A percentile compares a stretch with the other conserved stretches of the same genome.
These are phyloP conservation scores for Melangyna quadrimaculata DNA, from an alignment of 2,888 invertebrate genomes.

Conservation along the genomic window DNA sequence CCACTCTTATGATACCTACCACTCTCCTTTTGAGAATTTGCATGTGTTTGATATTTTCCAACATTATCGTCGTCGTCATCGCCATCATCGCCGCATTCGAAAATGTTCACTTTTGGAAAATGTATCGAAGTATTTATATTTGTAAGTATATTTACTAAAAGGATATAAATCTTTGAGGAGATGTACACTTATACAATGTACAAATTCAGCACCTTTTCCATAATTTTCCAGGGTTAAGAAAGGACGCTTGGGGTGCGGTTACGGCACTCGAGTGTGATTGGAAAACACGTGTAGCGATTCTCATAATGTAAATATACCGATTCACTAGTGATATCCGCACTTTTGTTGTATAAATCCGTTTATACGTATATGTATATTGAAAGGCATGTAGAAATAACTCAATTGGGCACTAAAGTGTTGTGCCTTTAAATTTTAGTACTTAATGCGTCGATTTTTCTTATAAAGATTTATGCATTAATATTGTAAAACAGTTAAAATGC, in stretches of 20 bases:
- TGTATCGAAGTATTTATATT: slow-evolving; percentile 60
- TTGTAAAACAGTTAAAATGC: background rate
- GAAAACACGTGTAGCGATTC: slow-evolving; percentile 70
- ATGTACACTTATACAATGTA: slow-evolving; percentile 37
- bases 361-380: background rate
- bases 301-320: slow-evolving; percentile 62
- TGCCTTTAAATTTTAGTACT: background rate
- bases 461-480: background rate
- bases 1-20: background rate
- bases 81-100: background rate
- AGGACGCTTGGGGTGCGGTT: slow-evolving; percentile 9
- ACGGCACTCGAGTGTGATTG: slow-evolving; percentile 60
- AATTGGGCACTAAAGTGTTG: slow-evolving; percentile 1
- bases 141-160: slow-evolving; percentile 61
- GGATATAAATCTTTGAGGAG: slow-evolving; percentile 69
- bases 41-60: slow-evolving; percentile 57
- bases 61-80: background rate
- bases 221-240: slow-evolving; percentile 43
- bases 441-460: background rate
- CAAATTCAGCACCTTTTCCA: slow-evolving; percentile 53
- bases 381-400: background rate
- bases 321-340: slow-evolving; percentile 61
- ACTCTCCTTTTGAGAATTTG: slow-evolving; percentile 46
- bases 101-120: slow-evolving; percentile 35
- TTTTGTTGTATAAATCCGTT: background rate